Evolutionary conservation across 2,888 invertebrate genomes (phyloP).

Genomic region (Brachypalpus laphriformis): DNA sequence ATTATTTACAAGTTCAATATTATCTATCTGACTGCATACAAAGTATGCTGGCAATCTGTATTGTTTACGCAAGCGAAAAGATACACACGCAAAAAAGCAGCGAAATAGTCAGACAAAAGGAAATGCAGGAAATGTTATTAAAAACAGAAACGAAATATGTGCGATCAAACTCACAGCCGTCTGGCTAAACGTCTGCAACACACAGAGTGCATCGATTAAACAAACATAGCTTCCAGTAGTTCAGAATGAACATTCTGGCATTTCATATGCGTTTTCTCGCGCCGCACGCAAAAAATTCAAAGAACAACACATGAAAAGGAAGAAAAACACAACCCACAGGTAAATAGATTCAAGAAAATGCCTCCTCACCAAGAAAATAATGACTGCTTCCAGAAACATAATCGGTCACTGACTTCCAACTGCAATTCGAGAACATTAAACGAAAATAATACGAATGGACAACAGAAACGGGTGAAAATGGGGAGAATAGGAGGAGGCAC

Average conservation of each 20-base stretch:
- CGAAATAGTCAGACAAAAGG: too few relatives aligned
- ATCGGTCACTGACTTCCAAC: constrained; percentile 49
- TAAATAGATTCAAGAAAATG: constrained; percentile 31
- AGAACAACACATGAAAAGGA: not conserved
- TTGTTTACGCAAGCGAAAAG: too few relatives aligned
- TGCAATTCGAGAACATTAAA: constrained; percentile 52
- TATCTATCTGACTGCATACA: too few relatives aligned
- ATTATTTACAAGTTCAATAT: too few relatives aligned
- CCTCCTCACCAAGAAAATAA: constrained; percentile 24
- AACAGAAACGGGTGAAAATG: not conserved
- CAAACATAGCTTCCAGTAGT: constrained; percentile 14
- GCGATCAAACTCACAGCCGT: not conserved
- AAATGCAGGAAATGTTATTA: not conserved
- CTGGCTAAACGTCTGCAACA: not conserved
- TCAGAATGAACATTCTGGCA: not conserved
- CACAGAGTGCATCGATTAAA: constrained; percentile 22
- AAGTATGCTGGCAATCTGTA: too few relatives aligned
- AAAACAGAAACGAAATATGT: constrained; percentile 5
- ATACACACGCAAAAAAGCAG: too few relatives aligned
- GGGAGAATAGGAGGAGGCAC: constrained; percentile 2
- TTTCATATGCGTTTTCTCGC: constrained; percentile 18
- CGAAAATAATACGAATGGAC: constrained; percentile 28
- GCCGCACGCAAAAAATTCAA: not conserved
- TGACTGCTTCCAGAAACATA: constrained; percentile 49
- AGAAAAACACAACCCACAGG: not conserved